Conservation (phyloP, 2,113 vertebrate genomes). For the Narcine bancroftii region DNA sequence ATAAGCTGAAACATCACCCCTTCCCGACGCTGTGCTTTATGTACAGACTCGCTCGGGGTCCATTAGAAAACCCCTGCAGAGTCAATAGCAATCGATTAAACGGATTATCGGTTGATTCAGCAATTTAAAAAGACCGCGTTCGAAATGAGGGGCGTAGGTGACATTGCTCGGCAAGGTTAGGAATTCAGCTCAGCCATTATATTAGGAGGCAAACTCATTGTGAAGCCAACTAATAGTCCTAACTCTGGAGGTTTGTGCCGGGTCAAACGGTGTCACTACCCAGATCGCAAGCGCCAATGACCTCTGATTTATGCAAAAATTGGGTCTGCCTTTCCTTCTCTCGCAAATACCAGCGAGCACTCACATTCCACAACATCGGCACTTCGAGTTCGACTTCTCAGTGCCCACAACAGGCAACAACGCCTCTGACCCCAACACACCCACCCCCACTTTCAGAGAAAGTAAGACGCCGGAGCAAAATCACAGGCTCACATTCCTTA, state of each 20-base stretch:
- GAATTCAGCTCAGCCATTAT: slow-evolving; percentile 29
- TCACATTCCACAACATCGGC: slow-evolving; percentile 20
- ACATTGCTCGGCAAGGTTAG: slow-evolving; percentile 18
- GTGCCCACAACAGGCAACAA: slow-evolving; percentile 1
- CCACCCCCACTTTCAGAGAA: neutral
- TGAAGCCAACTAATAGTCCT: slow-evolving; percentile 37
- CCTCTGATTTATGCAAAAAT: slow-evolving; percentile 40
- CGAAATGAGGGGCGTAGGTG: neutral
- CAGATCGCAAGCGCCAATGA: slow-evolving; percentile 38
- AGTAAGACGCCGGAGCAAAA: neutral
- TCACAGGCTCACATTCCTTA: slow-evolving; percentile 17
- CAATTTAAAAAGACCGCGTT: slow-evolving; percentile 7
- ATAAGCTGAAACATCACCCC: neutral
- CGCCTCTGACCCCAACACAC: neutral
- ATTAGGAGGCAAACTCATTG: slow-evolving; percentile 35
- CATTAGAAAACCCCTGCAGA: neutral
- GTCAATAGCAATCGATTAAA: slow-evolving; percentile 38
- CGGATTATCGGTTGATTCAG: slow-evolving; percentile 38
- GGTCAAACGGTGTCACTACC: slow-evolving; percentile 41
- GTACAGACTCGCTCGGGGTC: neutral
- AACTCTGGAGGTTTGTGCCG: slow-evolving; percentile 38
- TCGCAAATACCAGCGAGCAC: slow-evolving; percentile 16
- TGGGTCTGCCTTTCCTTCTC: slow-evolving; percentile 17
- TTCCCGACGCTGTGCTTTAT: neutral
- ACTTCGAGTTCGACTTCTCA: slow-evolving; percentile 5